A percentile compares a stretch with the other conserved stretches of the same genome.
phyloP scores from a whole-genome alignment of 2,888 invertebrate genomes.

The Blastobasis lacticolella region DNA sequence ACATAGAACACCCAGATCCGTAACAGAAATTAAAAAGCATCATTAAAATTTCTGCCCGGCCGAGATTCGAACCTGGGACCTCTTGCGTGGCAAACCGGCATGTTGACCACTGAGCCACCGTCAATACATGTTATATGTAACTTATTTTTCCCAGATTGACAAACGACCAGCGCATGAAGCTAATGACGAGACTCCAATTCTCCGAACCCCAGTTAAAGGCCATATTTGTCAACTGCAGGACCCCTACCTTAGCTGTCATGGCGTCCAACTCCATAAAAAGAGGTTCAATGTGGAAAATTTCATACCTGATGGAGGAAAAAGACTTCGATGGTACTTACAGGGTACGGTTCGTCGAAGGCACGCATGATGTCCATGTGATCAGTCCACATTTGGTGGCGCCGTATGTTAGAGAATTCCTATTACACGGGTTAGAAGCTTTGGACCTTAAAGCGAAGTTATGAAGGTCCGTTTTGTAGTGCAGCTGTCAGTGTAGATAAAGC shows the following conservation, averaged over 20 bases:
- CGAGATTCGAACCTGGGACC: too few relatives aligned
- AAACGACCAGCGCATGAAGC: constrained; percentile 61
- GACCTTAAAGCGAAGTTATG: constrained; percentile 42
- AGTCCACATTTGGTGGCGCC: constrained; percentile 61
- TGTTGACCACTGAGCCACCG: too few relatives aligned
- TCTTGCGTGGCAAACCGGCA: too few relatives aligned
- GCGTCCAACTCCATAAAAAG: constrained; percentile 16
- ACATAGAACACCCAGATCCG: too few relatives aligned
- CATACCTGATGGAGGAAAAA: constrained; percentile 23
- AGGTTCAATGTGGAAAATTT: constrained; percentile 11
- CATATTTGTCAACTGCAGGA: constrained; percentile 23
- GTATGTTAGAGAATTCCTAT: constrained; percentile 38
- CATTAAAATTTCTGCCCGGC: too few relatives aligned
- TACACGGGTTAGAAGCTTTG: constrained; percentile 31
- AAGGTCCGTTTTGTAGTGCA: too few relatives aligned
- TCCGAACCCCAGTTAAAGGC: constrained; percentile 25
- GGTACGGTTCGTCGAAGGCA: constrained; percentile 48
- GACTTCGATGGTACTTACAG: constrained; percentile 18
- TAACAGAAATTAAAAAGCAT: too few relatives aligned
- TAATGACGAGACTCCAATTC: constrained; percentile 30
- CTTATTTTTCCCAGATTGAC: too few relatives aligned
- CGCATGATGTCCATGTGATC: constrained; percentile 71
- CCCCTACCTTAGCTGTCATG: constrained; percentile 25
- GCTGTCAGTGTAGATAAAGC: too few relatives aligned
- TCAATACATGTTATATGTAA: too few relatives aligned